Evolutionary conservation across 1,140 invertebrate species (phyloP).

Genomic region (Schlechtendalia chinensis): DNA sequence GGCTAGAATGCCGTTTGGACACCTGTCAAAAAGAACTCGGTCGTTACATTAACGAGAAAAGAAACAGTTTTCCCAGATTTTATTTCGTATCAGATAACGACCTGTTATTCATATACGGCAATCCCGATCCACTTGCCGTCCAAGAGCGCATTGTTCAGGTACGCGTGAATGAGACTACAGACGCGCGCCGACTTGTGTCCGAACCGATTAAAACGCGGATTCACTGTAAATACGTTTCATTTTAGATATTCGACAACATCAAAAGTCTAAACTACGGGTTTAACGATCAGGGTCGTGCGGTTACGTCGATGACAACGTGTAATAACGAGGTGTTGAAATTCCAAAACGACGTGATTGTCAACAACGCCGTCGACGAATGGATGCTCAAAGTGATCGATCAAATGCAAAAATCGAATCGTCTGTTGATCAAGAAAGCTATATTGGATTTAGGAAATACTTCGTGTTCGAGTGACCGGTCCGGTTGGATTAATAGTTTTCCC

Average conservation of each 20-base stretch:
- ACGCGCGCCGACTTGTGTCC: background rate
- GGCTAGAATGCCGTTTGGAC: slow-evolving; percentile 13
- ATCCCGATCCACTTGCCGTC: slow-evolving; percentile 72
- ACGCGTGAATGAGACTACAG: too few species aligned
- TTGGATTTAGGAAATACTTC: slow-evolving; percentile 77
- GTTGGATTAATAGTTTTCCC: slow-evolving; percentile 85
- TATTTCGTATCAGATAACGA: slow-evolving; percentile 93
- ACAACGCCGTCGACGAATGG: slow-evolving; percentile 82
- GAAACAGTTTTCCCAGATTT: slow-evolving; percentile 83
- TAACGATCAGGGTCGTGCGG: slow-evolving; percentile 65
- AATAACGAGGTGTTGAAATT: slow-evolving; percentile 87
- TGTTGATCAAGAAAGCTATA: slow-evolving; percentile 85
- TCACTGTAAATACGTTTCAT: background rate
- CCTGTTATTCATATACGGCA: slow-evolving; percentile 83
- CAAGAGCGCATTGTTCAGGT: slow-evolving; percentile 89
- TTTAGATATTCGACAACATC: slow-evolving; percentile 80
- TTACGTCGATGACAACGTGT: slow-evolving; percentile 77
- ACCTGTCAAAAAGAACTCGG: slow-evolving; percentile 54
- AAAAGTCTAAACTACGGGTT: slow-evolving; percentile 67
- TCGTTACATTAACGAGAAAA: slow-evolving; percentile 83
- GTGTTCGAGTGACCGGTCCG: slow-evolving; percentile 61
- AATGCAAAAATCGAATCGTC: slow-evolving; percentile 80
- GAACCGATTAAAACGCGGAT: background rate
- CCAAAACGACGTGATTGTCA: slow-evolving; percentile 60
- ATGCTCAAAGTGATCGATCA: slow-evolving; percentile 80